A percentile compares a stretch with the other conserved stretches of the same genome.
These are phyloP conservation scores for Paragorgia papillata DNA, from an alignment of 92 coral and sea anemone species.

Conservation along the genomic window DNA sequence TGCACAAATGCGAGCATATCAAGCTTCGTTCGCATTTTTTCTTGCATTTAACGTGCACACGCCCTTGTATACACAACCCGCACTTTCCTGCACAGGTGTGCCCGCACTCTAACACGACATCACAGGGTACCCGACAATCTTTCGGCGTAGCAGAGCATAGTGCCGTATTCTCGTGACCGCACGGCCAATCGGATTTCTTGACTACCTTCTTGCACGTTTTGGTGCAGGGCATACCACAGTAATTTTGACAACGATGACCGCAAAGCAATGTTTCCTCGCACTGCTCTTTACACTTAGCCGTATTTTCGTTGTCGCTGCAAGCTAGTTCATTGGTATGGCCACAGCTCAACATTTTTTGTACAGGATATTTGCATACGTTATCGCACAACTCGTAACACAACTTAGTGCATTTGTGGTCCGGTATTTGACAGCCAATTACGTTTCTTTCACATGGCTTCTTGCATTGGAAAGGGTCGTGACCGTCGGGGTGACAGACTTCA, in stretches of 20 bases:
- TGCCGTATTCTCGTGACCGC: slow-evolving; percentile 75
- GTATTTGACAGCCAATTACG: slow-evolving; percentile 50
- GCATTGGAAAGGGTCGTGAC: slow-evolving; percentile 59
- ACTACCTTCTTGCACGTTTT: slow-evolving; percentile 68
- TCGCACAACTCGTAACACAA: slow-evolving; percentile 63
- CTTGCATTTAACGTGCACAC: slow-evolving; percentile 73
- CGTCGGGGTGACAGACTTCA: slow-evolving; percentile 69
- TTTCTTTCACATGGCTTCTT: slow-evolving; percentile 57
- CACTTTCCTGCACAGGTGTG: slow-evolving; percentile 78
- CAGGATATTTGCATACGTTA: slow-evolving; percentile 43
- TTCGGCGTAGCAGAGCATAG: slow-evolving; percentile 80
- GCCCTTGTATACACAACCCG: slow-evolving; percentile 85
- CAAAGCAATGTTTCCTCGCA: slow-evolving; percentile 67
- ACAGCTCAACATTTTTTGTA: slow-evolving; percentile 64
- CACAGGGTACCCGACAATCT: slow-evolving; percentile 70
- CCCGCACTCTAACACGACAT: slow-evolving; percentile 62
- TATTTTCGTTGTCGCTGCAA: slow-evolving; percentile 47
- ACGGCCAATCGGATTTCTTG: slow-evolving; percentile 73
- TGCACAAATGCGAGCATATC: slow-evolving; percentile 80
- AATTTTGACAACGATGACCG: slow-evolving; percentile 78
- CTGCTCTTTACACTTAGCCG: slow-evolving; percentile 53
- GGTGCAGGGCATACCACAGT: slow-evolving; percentile 68
- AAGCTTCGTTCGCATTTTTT: slow-evolving; percentile 59
- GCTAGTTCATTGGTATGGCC: slow-evolving; percentile 45
- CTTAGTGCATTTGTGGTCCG: slow-evolving; percentile 63